Evolutionary conservation across 2,888 invertebrate species (phyloP), one percentile per base, ranked within the genome.

Genomic region (Rhagophthalmus giganteus): DNA sequence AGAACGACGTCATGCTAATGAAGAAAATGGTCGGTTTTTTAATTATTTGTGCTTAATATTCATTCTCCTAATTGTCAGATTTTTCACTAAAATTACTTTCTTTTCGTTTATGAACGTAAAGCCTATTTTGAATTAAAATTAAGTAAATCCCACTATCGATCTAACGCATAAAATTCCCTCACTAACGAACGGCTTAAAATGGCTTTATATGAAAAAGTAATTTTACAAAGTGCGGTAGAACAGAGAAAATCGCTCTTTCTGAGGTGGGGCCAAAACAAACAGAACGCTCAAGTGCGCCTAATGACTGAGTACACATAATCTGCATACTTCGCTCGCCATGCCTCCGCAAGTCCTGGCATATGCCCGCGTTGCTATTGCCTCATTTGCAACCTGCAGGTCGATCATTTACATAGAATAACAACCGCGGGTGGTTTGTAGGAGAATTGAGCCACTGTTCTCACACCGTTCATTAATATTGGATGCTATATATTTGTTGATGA

Each of bases 301-400:
- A 73, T 72, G 72, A 73, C 71, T 71, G 71, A 70, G 69, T 72
- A 73, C 69, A 72, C 70, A 71, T 68, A 66, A 72, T 72, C 70
- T 72, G 70, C 72, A 72, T 72, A 70, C 66, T 68, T 65, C 60
- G 63, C 59, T 65, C 60, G 63, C 59, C 65, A 46, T 49, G 49
- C 50, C 34, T 55, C 54, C 44, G 54, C 54, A 51, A 58, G 48
- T 57, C 55, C 60, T 58, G 55, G 62, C 66, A 64, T 63, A 64
- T 64, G 64, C 62, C 58, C 48, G 56, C 41, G 35, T 57, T 61
- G 60, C 62, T 63, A 64, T 66, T 66, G 68, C 67, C 69, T 72
- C 69, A 72, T 73, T 73, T 72, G 71, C 70, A 72, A 72, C 68
- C 68, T 69, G 66, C 69, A 69, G 70, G 69, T 71, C 70, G 68